Evolutionary conservation across 2,113 vertebrate species (phyloP).

Genomic region (Labeo rohita): DNA sequence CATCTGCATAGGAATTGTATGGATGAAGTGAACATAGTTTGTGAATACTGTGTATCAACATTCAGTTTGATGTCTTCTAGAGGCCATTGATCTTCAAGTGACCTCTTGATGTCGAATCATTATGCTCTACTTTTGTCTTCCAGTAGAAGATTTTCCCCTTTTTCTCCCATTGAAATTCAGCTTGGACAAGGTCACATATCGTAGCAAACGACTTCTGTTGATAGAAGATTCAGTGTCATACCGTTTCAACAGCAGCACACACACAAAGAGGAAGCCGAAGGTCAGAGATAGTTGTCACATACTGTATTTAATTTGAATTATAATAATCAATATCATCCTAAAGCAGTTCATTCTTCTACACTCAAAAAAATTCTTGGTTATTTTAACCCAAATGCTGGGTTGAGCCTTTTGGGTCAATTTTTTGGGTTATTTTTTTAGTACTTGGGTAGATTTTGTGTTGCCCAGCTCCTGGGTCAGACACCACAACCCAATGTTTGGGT

Average conservation of each 20-base stretch:
- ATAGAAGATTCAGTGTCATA: background rate
- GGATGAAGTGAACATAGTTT: background rate
- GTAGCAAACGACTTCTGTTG: background rate
- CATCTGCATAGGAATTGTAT: background rate
- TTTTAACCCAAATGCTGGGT: too few relatives aligned
- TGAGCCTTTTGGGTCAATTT: too few relatives aligned
- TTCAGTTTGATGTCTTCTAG: background rate
- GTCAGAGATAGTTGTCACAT: background rate
- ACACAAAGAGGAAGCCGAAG: background rate
- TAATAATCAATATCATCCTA: background rate
- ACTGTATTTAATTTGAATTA: background rate
- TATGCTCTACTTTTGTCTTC: conserved; percentile 1
- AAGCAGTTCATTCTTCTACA: too few relatives aligned
- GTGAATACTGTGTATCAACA: background rate
- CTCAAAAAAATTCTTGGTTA: too few relatives aligned
- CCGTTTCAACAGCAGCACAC: background rate
- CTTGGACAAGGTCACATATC: conserved; percentile 30
- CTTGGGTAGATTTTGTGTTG: too few relatives aligned
- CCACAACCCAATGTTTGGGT: too few relatives aligned
- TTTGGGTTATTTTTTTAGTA: too few relatives aligned
- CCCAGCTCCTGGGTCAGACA: too few relatives aligned
- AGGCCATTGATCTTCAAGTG: conserved; percentile 40
- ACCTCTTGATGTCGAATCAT: conserved; percentile 34
- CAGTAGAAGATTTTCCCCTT: conserved; percentile 5
- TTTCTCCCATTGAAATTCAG: conserved; percentile 37